Conservation (phyloP, 1,140 invertebrate genomes). For the Drosophila persimilis region DNA sequence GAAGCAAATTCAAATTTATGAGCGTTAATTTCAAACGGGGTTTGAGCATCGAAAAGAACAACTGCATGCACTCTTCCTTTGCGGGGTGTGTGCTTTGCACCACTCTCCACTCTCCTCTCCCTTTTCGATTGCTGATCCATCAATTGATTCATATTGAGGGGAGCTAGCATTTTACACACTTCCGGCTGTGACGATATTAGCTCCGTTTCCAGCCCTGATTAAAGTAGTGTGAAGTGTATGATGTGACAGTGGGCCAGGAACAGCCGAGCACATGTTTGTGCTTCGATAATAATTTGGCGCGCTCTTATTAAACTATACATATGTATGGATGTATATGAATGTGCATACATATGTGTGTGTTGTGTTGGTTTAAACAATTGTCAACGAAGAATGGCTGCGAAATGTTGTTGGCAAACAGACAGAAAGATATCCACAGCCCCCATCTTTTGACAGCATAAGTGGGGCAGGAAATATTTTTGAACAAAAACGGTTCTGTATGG, state of each 20-base stretch:
- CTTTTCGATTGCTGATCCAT: constrained; percentile 4
- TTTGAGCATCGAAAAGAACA: constrained; percentile 24
- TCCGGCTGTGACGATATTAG: constrained; percentile 37
- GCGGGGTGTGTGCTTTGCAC: neutral
- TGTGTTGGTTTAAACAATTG: constrained; percentile 1
- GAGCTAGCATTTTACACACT: constrained; percentile 15
- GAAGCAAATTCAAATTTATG: constrained; percentile 71
- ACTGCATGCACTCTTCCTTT: neutral
- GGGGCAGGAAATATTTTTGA: constrained; percentile 29
- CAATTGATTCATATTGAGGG: constrained; percentile 28
- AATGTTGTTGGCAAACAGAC: constrained; percentile 61
- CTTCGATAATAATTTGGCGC: constrained; percentile 29
- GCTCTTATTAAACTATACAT: constrained; percentile 9
- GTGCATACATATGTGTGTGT: constrained; percentile 7
- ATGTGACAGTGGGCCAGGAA: constrained; percentile 10
- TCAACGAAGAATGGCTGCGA: constrained; percentile 55
- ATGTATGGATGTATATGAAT: neutral
- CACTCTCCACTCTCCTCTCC: neutral
- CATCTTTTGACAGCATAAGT: constrained; percentile 59
- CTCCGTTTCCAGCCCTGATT: constrained; percentile 27
- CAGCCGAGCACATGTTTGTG: constrained; percentile 34
- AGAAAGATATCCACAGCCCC: constrained; percentile 26
- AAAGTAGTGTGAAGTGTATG: constrained; percentile 37
- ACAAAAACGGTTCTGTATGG: neutral
- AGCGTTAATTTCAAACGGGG: constrained; percentile 62